Evolutionary conservation across 1,140 invertebrate genomes (phyloP), one percentile per base, ranked within the genome.

Genomic region (Chionoecetes opilio): DNA sequence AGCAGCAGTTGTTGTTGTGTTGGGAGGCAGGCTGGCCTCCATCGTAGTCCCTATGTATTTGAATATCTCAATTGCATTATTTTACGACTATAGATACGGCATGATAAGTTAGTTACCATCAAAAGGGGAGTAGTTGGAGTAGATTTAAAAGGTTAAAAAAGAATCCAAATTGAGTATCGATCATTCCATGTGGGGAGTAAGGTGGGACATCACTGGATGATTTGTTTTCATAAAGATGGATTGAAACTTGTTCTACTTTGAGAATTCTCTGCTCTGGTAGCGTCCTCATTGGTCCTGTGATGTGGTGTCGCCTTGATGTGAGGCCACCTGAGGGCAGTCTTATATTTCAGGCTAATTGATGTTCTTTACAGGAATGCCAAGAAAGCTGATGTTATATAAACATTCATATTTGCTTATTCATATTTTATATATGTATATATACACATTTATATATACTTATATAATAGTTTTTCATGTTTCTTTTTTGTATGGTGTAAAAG

Each of bases 351-450:
- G 75, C 93, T 94, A 94, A 94, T 94, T 91, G 94, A 88, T 95
- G 85, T 95, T 95, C 90, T 95, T 95, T 95, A 91, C 94, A 95
- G 94, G 93, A 91, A 92, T 92, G 90, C 90, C 89, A 95, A 92
- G 94, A 95, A 82, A 92, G 94, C 94, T 95, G 94, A 95, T 92
- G 63, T 90, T 94, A 90, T 82, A 75, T 94, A 90, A 84, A 82
- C 75, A 94, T 82, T 63, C 46, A 93, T 84, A 94, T 93, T 35
- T 94, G 41, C 38, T 90, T 75, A 82, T 88, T 75, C 92, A 41
- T 46, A 88, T 35, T 34, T 35, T 46, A 37, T 89, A 82, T 92
- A 92, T 92, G 82, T 89, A 94, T 94, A 90, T 82, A 75, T 94
- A 90, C 90, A 41, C 53, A 90, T 75, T 34, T 93, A 93, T 84